Percentiles rank a stretch among this genome's conserved stretches.
Conservation (phyloP, 2,888 invertebrate species). For the Frankliniella intonsa region DNA sequence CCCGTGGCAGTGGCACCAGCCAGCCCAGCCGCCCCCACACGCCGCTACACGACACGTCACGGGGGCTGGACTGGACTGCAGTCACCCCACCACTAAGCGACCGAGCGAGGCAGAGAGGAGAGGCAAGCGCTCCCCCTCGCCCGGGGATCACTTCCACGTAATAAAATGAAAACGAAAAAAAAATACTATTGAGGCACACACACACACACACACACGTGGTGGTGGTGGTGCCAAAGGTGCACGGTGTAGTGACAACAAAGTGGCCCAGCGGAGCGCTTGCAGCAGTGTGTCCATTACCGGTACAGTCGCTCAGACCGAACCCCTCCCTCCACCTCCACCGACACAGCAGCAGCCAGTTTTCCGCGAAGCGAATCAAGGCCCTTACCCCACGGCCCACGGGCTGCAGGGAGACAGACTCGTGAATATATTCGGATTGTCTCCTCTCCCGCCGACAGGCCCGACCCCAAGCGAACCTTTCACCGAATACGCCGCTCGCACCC, state of each 20-base stretch:
- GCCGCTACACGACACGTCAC: background rate
- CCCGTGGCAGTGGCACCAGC: background rate
- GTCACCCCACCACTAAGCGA: background rate
- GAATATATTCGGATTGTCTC: too few relatives aligned
- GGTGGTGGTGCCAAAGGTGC: background rate
- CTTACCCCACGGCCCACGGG: background rate
- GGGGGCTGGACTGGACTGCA: background rate
- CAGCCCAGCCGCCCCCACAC: background rate
- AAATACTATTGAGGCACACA: background rate
- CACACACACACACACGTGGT: too few relatives aligned
- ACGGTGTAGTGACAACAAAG: slow-evolving; percentile 3
- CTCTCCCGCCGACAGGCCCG: too few relatives aligned
- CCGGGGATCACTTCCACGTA: background rate
- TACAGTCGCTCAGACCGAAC: background rate
- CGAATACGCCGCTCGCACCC: too few relatives aligned
- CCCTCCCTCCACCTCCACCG: background rate
- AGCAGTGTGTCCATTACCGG: background rate
- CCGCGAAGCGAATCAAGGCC: background rate
- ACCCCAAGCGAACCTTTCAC: too few relatives aligned
- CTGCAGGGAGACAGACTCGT: background rate
- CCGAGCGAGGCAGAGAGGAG: too few relatives aligned
- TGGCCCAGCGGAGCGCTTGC: background rate
- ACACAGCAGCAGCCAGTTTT: background rate
- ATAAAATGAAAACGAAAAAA: background rate
- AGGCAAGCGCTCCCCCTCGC: background rate